These are phyloP conservation scores for Sycobia sp. DNA, from an alignment of 1,140 invertebrate genomes.

Conservation along the genomic window DNA sequence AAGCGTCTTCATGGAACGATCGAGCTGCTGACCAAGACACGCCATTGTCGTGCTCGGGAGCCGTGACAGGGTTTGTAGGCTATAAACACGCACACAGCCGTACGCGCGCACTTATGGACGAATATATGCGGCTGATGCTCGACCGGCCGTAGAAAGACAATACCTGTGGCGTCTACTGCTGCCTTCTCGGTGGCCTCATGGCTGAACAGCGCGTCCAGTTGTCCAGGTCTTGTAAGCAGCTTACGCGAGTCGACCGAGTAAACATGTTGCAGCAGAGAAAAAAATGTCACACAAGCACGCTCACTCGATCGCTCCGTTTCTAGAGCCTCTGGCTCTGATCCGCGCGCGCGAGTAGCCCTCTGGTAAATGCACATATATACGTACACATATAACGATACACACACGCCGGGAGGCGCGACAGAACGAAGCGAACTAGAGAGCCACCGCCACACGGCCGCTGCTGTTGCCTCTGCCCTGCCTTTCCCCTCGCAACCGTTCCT, in stretches of 20 bases:
- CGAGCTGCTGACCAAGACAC: constrained; percentile 38
- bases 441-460: not conserved
- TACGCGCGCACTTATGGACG: not conserved
- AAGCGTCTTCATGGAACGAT: constrained; percentile 18
- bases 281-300: not conserved
- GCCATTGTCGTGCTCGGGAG: constrained; percentile 48
- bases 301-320: constrained; percentile 11
- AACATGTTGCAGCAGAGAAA: constrained; percentile 17
- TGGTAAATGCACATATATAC: constrained; percentile 7
- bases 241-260: constrained; percentile 10
- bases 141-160: constrained; percentile 13
- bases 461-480: too few species aligned
- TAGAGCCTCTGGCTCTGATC: too few species aligned
- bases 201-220: constrained; percentile 21
- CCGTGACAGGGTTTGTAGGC: constrained; percentile 53
- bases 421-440: not conserved
- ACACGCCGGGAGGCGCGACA: constrained; percentile 3
- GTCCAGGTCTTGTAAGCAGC: not conserved
- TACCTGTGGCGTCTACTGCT: constrained; percentile 34
- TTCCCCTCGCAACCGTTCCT: not conserved
- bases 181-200: constrained; percentile 18
- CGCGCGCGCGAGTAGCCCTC: constrained; percentile 20
- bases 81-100: constrained; percentile 49
- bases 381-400: too few species aligned
- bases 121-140: constrained; percentile 18